A percentile compares a stretch with the other conserved stretches of the same genome.
phyloP scores from a whole-genome alignment of 2,888 invertebrate genomes.

The Mechanitis messenoides region DNA sequence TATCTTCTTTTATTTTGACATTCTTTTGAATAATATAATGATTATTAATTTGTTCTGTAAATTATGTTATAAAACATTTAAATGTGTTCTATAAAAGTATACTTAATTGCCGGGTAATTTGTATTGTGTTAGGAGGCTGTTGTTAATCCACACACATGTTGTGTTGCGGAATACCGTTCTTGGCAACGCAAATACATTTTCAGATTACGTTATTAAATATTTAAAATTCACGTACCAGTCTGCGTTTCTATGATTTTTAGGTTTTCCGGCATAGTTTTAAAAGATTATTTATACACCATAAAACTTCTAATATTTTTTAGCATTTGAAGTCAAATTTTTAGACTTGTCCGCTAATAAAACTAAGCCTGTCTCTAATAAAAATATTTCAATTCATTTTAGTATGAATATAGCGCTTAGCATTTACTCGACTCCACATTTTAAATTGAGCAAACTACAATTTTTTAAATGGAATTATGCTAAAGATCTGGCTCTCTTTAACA shows the following conservation, averaged over 20 bases:
- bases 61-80: neutral
- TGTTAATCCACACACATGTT: neutral
- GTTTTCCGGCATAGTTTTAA: conserved; percentile 1
- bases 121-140: neutral
- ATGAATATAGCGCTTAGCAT: no score
- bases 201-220: conserved; percentile 5
- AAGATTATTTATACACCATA: neutral
- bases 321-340: neutral
- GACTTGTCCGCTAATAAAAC: no score
- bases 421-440: no score
- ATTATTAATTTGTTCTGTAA: no score
- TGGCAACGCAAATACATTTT: conserved; percentile 1
- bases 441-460: no score
- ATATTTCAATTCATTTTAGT: neutral
- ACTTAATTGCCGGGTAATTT: neutral
- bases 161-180: neutral
- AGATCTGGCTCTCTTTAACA: no score
- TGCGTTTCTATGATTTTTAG: conserved; percentile 3
- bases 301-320: neutral
- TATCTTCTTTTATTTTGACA: no score
- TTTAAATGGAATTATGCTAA: no score
- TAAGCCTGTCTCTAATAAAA: neutral
- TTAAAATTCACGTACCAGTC: conserved; percentile 1
- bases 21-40: no score
- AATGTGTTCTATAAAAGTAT: neutral